Evolutionary conservation across 64 coral and sea anemone species (phyloP), one percentile per base, ranked within the genome.

Genomic region (Pocillopora damicornis): DNA sequence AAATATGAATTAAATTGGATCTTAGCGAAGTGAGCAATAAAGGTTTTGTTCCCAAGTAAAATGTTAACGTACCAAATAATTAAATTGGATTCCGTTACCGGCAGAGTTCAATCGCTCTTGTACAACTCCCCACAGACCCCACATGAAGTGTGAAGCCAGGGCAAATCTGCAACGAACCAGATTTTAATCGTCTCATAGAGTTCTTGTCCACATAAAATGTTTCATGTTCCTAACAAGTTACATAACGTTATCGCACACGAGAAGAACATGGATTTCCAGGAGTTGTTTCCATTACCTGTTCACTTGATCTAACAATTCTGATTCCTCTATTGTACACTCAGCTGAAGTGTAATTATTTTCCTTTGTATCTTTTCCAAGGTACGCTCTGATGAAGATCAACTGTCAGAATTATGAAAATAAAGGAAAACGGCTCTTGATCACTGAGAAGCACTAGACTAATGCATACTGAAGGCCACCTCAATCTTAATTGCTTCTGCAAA

Each of bases 341-440:
- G 78, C 63, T 60, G 26, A 73, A 13, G 59, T 2, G 1, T 51
- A 51, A 51, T 81, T 67, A 37, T 36, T 85, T 22, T 87, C 73
- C 14, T 76, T 36, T 57, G 20, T 59, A 37, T 75, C 74, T 61
- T 89, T 87, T 36, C 91, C 94, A 22, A 90, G 83, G 63, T 96
- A 96, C 14, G 90, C 74, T 37, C 83, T 88, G 30, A 96, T 82
- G 36, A 96, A 96, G 9, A 83, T 35, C 7, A 96, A 42, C 94
- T 95, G 73, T 58, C 74, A 88, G 35, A 58, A 15, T 79, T 58
- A 51, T 4, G 42, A 7, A 51, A 51, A 51, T 7, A 35, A 83
- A 81, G n/a, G 38, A 25, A 59, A 15, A 35, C 1, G 17, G 36
- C 13, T 82, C 25, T 59, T 78, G 37, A 75, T 12, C 15, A 35